Evolutionary conservation across 2,888 invertebrate species (phyloP).

Genomic region (Melieria picta): DNA sequence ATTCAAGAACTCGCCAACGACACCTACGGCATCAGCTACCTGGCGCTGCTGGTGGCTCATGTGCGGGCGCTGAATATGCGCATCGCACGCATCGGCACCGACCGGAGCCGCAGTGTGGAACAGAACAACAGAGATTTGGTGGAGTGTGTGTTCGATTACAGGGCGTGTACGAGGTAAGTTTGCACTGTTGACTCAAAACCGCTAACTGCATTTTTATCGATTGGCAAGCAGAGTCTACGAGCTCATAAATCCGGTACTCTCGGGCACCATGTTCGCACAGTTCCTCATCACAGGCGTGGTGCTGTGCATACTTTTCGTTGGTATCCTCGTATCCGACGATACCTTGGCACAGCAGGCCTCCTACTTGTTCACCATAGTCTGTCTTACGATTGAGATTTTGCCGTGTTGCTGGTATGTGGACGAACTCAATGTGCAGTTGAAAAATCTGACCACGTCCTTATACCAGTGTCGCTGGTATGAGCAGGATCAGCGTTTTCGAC

Average conservation of each 20-base stretch:
- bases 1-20: slow-evolving; percentile 44
- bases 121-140: slow-evolving; percentile 45
- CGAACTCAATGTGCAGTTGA: slow-evolving; percentile 42
- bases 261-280: slow-evolving; percentile 45
- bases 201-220: no score
- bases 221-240: slow-evolving; percentile 43
- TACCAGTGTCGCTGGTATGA: slow-evolving; percentile 51
- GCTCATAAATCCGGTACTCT: slow-evolving; percentile 42
- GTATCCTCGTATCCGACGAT: slow-evolving; percentile 39
- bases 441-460: slow-evolving; percentile 45
- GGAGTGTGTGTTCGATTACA: slow-evolving; percentile 43
- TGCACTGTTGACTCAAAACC: neutral
- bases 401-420: slow-evolving; percentile 50
- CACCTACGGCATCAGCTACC: slow-evolving; percentile 43
- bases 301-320: slow-evolving; percentile 43
- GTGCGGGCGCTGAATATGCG: slow-evolving; percentile 42
- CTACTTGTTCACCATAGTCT: slow-evolving; percentile 36
- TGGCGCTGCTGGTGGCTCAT: slow-evolving; percentile 44
- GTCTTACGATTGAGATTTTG: slow-evolving; percentile 43
- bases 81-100: slow-evolving; percentile 45
- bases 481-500: slow-evolving; percentile 46
- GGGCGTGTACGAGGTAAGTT: slow-evolving; percentile 42
- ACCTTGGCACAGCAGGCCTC: slow-evolving; percentile 33
- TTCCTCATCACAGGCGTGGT: slow-evolving; percentile 45
- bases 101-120: neutral